These are phyloP conservation scores for Micrasema longulum DNA, from an alignment of 1,140 invertebrate species.

Conservation along the genomic window DNA sequence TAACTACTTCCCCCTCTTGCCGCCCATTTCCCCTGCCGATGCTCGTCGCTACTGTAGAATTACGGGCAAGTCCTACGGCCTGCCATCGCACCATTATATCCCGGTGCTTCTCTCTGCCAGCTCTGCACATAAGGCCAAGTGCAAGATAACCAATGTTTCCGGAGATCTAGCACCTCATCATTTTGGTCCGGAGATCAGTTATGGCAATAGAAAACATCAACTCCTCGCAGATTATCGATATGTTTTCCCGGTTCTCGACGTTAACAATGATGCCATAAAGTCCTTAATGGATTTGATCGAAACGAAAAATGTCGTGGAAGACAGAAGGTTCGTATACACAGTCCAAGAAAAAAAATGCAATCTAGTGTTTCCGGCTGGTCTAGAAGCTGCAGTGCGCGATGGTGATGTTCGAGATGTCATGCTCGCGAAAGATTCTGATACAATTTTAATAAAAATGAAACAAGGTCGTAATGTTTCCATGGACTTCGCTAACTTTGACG, in stretches of 20 bases:
- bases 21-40: constrained; percentile 83
- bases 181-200: constrained; percentile 69
- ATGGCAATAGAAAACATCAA: constrained; percentile 74
- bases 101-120: constrained; percentile 76
- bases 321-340: constrained; percentile 78
- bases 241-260: constrained; percentile 78
- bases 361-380: constrained; percentile 78
- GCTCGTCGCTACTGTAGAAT: constrained; percentile 84
- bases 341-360: constrained; percentile 79
- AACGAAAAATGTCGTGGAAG: constrained; percentile 71
- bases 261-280: constrained; percentile 73
- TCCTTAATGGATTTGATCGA: constrained; percentile 72
- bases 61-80: constrained; percentile 83
- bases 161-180: constrained; percentile 71
- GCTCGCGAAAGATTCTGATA: constrained; percentile 80
- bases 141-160: constrained; percentile 74
- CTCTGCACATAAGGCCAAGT: constrained; percentile 69
- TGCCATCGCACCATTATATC: constrained; percentile 83
- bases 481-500: constrained; percentile 74
- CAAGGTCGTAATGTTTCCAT: constrained; percentile 79
- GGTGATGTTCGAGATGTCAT: constrained; percentile 83
- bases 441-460: constrained; percentile 78
- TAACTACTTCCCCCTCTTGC: constrained; percentile 85
- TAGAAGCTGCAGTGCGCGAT: constrained; percentile 81
- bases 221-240: constrained; percentile 79